phyloP scores from a whole-genome alignment of 30 jellyfish, hydroid and myxozoan species.

The Hydra vulgaris region DNA sequence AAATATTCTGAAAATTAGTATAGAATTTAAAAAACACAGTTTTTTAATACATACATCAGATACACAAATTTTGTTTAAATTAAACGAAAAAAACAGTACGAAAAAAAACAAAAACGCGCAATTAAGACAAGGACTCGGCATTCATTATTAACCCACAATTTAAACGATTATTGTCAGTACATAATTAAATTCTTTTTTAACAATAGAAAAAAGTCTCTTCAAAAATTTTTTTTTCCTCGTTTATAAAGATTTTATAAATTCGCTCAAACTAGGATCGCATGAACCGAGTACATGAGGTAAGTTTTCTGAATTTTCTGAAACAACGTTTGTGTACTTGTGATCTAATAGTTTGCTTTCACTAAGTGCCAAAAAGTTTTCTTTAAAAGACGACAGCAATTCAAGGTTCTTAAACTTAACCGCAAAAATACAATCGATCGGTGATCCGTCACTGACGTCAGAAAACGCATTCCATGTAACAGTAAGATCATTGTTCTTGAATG shows the following conservation, averaged over 20 bases:
- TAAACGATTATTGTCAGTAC: too few relatives aligned
- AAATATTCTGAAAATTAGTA: too few relatives aligned
- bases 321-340: background rate
- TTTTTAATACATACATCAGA: too few relatives aligned
- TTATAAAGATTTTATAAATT: background rate
- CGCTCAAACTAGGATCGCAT: conserved; percentile 8
- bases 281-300: background rate
- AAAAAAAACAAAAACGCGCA: too few relatives aligned
- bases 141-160: too few relatives aligned
- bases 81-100: too few relatives aligned
- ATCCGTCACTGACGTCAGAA: conserved; percentile 61
- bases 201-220: too few relatives aligned
- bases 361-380: conserved; percentile 3
- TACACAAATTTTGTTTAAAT: too few relatives aligned
- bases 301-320: background rate
- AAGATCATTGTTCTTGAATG: conserved; percentile 33
- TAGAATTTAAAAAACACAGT: too few relatives aligned
- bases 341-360: background rate
- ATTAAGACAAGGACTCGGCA: too few relatives aligned
- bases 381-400: conserved; percentile 23
- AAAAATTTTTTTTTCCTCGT: too few relatives aligned
- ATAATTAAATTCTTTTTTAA: too few relatives aligned
- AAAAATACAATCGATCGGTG: conserved; percentile 44
- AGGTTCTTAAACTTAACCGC: conserved; percentile 67
- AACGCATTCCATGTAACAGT: conserved; percentile 71